Evolutionary conservation across 2,888 invertebrate species (phyloP), one percentile per base, ranked within the genome.

Genomic region (Melipona beecheii): DNA sequence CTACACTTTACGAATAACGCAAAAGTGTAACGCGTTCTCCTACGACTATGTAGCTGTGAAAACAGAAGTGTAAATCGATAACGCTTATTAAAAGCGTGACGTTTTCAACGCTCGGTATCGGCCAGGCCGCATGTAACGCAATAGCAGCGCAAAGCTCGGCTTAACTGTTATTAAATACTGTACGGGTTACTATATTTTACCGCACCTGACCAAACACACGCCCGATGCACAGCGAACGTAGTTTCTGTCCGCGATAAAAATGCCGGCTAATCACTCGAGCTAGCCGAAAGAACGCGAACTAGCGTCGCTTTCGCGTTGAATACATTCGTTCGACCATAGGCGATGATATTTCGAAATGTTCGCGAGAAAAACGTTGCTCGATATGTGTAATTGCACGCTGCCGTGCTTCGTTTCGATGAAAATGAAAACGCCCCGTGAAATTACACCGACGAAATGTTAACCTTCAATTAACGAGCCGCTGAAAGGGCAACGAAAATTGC

Each of bases 391-490:
- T 58, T 75, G 24, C 11, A 58, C 56, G 56, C n/a, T n/a, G 36
- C 11, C n/a, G 4, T 52, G 52, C 19, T 19, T n/a, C 58, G 2
- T 49, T 15, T 11, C 2, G 43, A n/a, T 60, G 11, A n/a, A 43
- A n/a, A 19, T 9, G 24, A 24, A 60, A 36, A 21, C 36, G 17
- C 24, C 9, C 9, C 2, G 3, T 1, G n/a, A 62, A 52, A 76
- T 76, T 70, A 76, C 21, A 70, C 36, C 4, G 36, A 17, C 36
- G n/a, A 70, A 21, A n/a, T 50, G 27, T 56, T n/a, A 31, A 15
- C 31, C 9, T 36, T 36, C 36, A 19, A 19, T 56, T 31, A 64
- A 56, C 17, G 49, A 49, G 65, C 27, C 13, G 19, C 13, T 27
- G 49, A 24, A 52, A 24, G 31, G 5, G 36, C 15, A 31, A 43